A percentile compares a stretch with the other conserved stretches of the same genome.
Conservation (phyloP, 2,113 vertebrate genomes). For the Alligator sinensis region DNA sequence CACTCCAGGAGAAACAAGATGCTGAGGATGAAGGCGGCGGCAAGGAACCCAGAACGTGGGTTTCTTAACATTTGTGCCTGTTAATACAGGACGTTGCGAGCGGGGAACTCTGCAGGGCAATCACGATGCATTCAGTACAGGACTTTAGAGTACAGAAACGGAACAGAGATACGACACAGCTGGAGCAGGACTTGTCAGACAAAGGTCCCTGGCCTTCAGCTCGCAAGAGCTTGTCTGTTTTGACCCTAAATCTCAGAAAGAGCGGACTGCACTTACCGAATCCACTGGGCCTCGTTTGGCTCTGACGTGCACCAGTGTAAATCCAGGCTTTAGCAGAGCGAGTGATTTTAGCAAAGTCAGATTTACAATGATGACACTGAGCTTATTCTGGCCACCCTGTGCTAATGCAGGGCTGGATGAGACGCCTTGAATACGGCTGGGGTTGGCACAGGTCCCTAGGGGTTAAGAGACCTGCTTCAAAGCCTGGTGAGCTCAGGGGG, state of each 20-base stretch:
- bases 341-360: accelerated
- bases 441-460: neutral
- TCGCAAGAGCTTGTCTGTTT: accelerated
- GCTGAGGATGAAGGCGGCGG: neutral
- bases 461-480: neutral
- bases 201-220: neutral
- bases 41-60: neutral
- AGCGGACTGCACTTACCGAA: neutral
- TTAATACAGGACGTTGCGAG: neutral
- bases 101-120: neutral
- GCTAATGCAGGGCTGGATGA: neutral
- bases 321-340: neutral
- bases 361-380: neutral
- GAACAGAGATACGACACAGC: neutral
- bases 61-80: neutral
- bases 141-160: accelerated
- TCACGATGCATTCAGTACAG: accelerated
- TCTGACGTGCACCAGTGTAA: neutral
- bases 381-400: neutral
- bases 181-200: neutral
- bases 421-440: neutral
- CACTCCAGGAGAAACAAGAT: neutral
- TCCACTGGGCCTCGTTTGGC: neutral
- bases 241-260: neutral
- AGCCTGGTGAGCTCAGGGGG: neutral